phyloP scores from a whole-genome alignment of 1,140 invertebrate genomes.

The Tetragonula clypearis region DNA sequence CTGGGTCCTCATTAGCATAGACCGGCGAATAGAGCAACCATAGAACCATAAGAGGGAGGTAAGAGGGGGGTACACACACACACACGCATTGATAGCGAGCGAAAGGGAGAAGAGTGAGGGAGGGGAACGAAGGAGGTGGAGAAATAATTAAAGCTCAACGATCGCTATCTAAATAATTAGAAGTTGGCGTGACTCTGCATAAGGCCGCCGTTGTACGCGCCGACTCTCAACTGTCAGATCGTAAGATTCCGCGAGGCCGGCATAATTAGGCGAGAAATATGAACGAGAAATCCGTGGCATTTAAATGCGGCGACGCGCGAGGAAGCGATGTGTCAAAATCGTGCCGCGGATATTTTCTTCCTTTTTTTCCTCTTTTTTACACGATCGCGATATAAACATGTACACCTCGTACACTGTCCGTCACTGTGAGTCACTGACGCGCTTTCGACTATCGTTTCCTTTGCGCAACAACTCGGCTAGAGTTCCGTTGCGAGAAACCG shows the following conservation, averaged over 20 bases:
- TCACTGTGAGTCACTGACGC: constrained; percentile 13
- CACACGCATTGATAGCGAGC: neutral
- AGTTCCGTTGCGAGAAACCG: neutral
- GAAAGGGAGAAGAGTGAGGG: neutral
- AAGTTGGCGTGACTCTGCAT: constrained; percentile 69
- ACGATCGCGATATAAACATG: neutral
- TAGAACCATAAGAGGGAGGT: neutral
- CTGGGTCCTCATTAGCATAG: constrained; percentile 55
- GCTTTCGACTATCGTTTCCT: constrained; percentile 38
- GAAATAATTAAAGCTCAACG: constrained; percentile 66
- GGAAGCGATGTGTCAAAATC: constrained; percentile 73
- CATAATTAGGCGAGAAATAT: constrained; percentile 77
- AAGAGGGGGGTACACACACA: neutral
- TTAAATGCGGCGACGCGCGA: constrained; percentile 68
- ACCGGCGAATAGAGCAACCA: constrained; percentile 61
- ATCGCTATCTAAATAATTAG: constrained; percentile 71
- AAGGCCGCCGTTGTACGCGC: constrained; percentile 49
- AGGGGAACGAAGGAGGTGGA: neutral
- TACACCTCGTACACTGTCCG: too few species aligned
- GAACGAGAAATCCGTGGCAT: constrained; percentile 72
- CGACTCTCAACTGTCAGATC: constrained; percentile 69
- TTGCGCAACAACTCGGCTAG: constrained; percentile 13
- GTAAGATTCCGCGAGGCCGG: constrained; percentile 70
- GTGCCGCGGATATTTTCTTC: constrained; percentile 29
- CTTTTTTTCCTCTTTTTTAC: neutral